phyloP scores from a whole-genome alignment of 2,888 invertebrate species.

The Coleophora flavipennella region DNA sequence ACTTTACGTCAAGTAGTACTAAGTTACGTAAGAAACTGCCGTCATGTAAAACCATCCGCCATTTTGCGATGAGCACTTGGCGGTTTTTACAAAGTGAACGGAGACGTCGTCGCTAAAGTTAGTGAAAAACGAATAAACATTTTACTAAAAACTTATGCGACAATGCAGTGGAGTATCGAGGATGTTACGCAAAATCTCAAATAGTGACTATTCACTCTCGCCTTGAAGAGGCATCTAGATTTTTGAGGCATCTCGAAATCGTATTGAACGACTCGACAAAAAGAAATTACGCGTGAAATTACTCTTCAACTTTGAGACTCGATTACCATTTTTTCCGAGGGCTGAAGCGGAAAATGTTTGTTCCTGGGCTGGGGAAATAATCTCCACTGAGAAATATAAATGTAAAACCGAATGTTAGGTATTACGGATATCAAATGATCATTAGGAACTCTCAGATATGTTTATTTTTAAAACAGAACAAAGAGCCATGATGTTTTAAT shows the following conservation, averaged over 20 bases:
- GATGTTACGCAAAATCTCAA: too few species aligned
- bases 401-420: too few species aligned
- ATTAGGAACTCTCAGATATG: too few species aligned
- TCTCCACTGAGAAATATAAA: not conserved
- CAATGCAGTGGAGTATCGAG: too few species aligned
- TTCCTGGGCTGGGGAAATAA: not conserved
- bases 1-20: conserved; percentile 13
- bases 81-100: conserved; percentile 55
- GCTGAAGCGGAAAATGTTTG: too few species aligned
- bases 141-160: too few species aligned
- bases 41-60: conserved; percentile 46
- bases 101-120: conserved; percentile 29
- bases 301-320: conserved; percentile 5
- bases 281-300: conserved; percentile 23
- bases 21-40: conserved; percentile 38
- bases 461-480: too few species aligned
- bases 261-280: conserved; percentile 22
- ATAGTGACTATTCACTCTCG: too few species aligned
- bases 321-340: not conserved
- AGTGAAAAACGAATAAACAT: conserved; percentile 22
- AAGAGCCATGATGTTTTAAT: too few species aligned
- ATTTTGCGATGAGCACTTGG: conserved; percentile 53
- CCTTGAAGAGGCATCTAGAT: too few species aligned
- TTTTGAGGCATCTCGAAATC: conserved; percentile 24
- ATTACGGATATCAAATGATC: too few species aligned